phyloP scores from a whole-genome alignment of 2,797 vertebrate species.

The Tragopan temminckii region DNA sequence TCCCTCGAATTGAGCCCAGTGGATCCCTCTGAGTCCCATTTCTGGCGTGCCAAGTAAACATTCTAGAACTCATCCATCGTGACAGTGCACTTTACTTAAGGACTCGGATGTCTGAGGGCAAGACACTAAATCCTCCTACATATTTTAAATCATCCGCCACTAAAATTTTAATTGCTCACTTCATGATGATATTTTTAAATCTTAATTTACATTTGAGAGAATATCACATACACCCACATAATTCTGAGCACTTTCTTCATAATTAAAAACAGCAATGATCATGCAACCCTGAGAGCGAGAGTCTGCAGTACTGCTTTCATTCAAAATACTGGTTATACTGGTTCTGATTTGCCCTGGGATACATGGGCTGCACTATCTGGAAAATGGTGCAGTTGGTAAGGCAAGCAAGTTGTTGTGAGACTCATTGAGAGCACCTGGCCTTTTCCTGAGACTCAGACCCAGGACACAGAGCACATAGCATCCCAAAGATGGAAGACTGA shows the following conservation, averaged over 20 bases:
- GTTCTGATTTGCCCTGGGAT: slow-evolving; percentile 62
- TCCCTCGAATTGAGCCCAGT: background rate
- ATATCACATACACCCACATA: background rate
- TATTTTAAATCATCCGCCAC: background rate
- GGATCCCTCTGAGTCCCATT: background rate
- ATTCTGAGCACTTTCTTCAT: background rate
- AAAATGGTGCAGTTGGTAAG: slow-evolving; percentile 4
- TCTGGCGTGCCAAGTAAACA: background rate
- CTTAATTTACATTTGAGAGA: slow-evolving; percentile 53
- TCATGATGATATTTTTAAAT: background rate
- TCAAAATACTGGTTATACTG: slow-evolving; percentile 32
- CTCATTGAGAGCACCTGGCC: background rate
- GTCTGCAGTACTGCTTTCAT: background rate
- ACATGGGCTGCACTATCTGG: background rate
- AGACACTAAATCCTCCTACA: background rate
- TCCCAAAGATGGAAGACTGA: accelerated
- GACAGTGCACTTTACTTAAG: background rate
- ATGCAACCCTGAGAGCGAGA: background rate
- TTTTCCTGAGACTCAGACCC: background rate
- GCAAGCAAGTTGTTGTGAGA: background rate
- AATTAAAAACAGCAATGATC: slow-evolving; percentile 25
- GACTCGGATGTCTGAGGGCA: background rate
- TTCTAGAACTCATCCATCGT: background rate
- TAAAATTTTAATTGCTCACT: background rate
- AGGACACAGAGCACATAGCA: accelerated